Evolutionary conservation across 2,888 invertebrate genomes (phyloP).

Genomic region (Hemicrepidius hirtus): DNA sequence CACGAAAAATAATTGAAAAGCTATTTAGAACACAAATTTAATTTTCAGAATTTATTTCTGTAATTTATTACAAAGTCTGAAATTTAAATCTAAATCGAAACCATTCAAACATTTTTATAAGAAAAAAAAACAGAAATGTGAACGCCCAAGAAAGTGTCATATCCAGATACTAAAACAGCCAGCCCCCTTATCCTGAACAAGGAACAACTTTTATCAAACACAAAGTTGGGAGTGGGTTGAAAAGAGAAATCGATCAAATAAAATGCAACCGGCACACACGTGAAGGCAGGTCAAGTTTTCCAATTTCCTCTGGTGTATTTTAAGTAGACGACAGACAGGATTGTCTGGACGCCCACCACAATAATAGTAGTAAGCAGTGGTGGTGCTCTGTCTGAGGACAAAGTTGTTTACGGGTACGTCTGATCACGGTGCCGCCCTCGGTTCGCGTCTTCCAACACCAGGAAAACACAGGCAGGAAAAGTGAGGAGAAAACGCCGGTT

Average conservation of each 20-base stretch:
- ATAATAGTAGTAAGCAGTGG: conserved; percentile 23
- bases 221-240: conserved; percentile 6
- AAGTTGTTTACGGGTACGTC: conserved; percentile 26
- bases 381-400: conserved; percentile 23
- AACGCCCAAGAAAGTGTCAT: too few relatives aligned
- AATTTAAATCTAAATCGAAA: too few relatives aligned
- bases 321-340: conserved; percentile 28
- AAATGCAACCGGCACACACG: conserved; percentile 22
- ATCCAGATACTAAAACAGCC: not conserved
- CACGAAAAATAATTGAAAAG: too few relatives aligned
- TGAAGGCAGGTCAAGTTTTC: conserved; percentile 59
- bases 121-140: too few relatives aligned
- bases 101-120: too few relatives aligned
- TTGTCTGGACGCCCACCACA: conserved; percentile 45
- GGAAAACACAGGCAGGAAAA: too few relatives aligned
- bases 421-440: conserved; percentile 58
- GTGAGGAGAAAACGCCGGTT: conserved; percentile 36
- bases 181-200: too few relatives aligned
- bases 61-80: too few relatives aligned
- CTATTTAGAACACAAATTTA: not conserved
- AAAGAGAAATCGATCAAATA: conserved; percentile 33
- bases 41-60: too few relatives aligned
- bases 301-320: conserved; percentile 46
- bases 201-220: conserved; percentile 3
- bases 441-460: conserved; percentile 54